phyloP scores from a whole-genome alignment of 2,113 vertebrate genomes.

The Taurulus bubalis region DNA sequence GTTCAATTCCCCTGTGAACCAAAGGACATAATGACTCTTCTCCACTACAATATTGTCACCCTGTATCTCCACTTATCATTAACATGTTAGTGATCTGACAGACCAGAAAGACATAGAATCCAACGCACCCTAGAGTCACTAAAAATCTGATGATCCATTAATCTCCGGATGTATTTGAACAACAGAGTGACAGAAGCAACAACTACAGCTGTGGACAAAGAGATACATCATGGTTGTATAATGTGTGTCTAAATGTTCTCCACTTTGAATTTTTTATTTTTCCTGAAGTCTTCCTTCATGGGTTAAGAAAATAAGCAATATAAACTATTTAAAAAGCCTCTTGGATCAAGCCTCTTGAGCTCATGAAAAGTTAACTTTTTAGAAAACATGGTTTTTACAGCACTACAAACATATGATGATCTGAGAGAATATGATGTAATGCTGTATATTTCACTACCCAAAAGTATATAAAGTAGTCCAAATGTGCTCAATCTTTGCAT shows the following conservation, averaged over 20 bases:
- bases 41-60: neutral
- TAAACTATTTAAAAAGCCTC: neutral
- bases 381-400: neutral
- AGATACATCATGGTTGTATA: constrained; percentile 8
- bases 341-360: neutral
- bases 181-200: neutral
- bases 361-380: neutral
- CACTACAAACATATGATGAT: neutral
- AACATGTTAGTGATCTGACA: neutral
- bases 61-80: neutral
- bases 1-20: neutral
- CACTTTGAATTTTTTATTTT: too few species aligned
- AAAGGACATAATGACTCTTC: neutral
- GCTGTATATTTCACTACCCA: too few species aligned
- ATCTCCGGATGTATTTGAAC: neutral
- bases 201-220: neutral
- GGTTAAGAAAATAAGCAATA: too few species aligned
- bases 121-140: neutral
- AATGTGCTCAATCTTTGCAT: neutral
- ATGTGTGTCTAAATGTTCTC: neutral
- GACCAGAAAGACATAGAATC: neutral
- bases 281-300: too few species aligned
- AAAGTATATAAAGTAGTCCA: neutral
- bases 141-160: neutral
- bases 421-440: neutral